phyloP scores from a whole-genome alignment of 2,888 invertebrate genomes.

The Drosophila vallismaia region DNA sequence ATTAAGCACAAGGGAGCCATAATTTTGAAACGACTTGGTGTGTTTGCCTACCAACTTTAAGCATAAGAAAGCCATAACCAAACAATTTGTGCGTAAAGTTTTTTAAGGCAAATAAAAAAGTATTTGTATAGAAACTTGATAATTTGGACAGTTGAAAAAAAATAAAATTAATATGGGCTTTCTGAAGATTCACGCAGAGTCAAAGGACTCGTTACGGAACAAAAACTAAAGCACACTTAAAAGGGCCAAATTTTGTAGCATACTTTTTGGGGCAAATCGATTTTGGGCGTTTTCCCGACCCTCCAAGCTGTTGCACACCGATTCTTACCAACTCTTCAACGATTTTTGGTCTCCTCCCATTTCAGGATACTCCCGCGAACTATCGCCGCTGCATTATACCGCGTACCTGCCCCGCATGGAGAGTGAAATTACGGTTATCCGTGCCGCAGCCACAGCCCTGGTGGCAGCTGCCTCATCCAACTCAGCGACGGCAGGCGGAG shows the following conservation, averaged over 20 bases:
- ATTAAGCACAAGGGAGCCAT: conserved; percentile 25
- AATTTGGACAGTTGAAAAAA: neutral
- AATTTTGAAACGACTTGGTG: conserved; percentile 17
- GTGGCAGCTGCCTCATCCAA: conserved; percentile 57
- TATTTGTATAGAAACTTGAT: neutral
- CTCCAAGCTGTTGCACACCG: conserved; percentile 2
- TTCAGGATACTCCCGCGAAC: conserved; percentile 91
- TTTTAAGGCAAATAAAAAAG: conserved; percentile 3
- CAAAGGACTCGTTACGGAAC: neutral
- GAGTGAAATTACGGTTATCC: conserved; percentile 86
- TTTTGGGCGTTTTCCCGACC: neutral
- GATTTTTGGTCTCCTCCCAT: conserved; percentile 6
- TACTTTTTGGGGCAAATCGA: conserved; percentile 11
- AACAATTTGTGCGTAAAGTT: conserved; percentile 3
- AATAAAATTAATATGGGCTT: neutral
- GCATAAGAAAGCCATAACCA: neutral
- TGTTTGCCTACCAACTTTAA: conserved; percentile 1
- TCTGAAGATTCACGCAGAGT: neutral
- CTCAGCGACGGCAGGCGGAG: conserved; percentile 26
- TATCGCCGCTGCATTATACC: conserved; percentile 90
- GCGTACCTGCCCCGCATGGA: conserved; percentile 88
- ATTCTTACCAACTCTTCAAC: neutral
- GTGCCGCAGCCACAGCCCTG: conserved; percentile 76
- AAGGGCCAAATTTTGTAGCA: neutral
- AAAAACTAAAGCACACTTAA: neutral